phyloP scores from a whole-genome alignment of 2,888 invertebrate species.

The Adelognathus sp. region DNA sequence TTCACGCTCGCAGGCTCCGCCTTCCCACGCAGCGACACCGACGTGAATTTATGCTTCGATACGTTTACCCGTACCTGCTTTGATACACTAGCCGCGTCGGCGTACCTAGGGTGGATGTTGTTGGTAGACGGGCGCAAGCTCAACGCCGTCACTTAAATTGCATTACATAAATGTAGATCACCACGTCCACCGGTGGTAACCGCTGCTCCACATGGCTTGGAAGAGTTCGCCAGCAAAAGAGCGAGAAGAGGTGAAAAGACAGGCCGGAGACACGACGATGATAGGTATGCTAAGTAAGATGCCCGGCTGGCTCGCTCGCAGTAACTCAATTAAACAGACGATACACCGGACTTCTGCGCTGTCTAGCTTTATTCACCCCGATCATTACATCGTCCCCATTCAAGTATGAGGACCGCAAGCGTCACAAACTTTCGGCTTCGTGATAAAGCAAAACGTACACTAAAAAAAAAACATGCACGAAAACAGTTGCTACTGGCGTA shows the following conservation, averaged over 20 bases:
- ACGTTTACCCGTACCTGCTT: constrained; percentile 12
- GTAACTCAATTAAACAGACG: constrained; percentile 57
- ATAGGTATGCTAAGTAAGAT: constrained; percentile 38
- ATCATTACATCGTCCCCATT: constrained; percentile 52
- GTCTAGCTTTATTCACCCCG: constrained; percentile 28
- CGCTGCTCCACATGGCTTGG: constrained; percentile 16
- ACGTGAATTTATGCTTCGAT: constrained; percentile 51
- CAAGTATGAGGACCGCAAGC: no score
- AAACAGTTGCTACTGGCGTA: no score
- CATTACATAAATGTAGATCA: constrained; percentile 55
- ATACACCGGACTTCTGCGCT: constrained; percentile 25
- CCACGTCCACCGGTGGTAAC: constrained; percentile 47
- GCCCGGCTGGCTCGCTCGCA: constrained; percentile 33
- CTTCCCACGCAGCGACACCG: background rate
- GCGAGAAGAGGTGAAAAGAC: constrained; percentile 17
- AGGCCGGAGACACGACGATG: constrained; percentile 27
- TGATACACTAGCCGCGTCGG: background rate
- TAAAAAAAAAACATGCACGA: no score
- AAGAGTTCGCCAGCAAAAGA: constrained; percentile 5
- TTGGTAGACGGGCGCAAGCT: constrained; percentile 15
- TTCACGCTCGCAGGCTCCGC: constrained; percentile 25
- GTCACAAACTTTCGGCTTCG: background rate
- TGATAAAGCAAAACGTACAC: background rate
- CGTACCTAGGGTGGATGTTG: background rate
- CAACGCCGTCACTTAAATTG: constrained; percentile 58